These are phyloP conservation scores for Cynopterus sphinx DNA, from an alignment of 2,797 vertebrate species.

Conservation along the genomic window DNA sequence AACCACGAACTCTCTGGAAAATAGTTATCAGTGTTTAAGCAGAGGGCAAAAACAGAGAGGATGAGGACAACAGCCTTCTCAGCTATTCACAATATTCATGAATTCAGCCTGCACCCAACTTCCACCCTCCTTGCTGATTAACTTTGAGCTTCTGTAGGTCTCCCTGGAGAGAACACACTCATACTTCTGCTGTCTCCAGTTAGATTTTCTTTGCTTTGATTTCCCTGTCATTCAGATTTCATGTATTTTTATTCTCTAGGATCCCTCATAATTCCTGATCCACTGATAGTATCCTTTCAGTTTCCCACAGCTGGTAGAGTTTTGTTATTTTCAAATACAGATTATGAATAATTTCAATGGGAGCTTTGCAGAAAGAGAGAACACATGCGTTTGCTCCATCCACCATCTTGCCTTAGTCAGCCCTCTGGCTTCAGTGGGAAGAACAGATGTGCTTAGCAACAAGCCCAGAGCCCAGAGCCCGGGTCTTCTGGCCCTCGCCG, in stretches of 20 bases:
- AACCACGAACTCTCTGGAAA: background rate
- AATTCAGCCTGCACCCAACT: background rate
- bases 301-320: background rate
- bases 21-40: background rate
- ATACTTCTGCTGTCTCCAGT: background rate
- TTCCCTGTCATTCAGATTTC: background rate
- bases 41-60: background rate
- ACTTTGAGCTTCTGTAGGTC: background rate
- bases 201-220: conserved; percentile 1
- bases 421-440: background rate
- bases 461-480: background rate
- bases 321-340: background rate
- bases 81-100: background rate
- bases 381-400: background rate
- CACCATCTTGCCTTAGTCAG: background rate
- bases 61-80: background rate
- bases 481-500: background rate
- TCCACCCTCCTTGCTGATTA: background rate
- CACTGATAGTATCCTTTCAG: background rate
- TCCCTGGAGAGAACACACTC: background rate
- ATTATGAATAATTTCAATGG: background rate
- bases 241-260: background rate
- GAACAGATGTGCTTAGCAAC: background rate
- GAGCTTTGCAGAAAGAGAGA: background rate
- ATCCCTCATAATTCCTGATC: background rate